A percentile compares a stretch with the other conserved stretches of the same genome.
Evolutionary conservation across 1,140 invertebrate species (phyloP).

Genomic region (Drosophila grimshawi): DNA sequence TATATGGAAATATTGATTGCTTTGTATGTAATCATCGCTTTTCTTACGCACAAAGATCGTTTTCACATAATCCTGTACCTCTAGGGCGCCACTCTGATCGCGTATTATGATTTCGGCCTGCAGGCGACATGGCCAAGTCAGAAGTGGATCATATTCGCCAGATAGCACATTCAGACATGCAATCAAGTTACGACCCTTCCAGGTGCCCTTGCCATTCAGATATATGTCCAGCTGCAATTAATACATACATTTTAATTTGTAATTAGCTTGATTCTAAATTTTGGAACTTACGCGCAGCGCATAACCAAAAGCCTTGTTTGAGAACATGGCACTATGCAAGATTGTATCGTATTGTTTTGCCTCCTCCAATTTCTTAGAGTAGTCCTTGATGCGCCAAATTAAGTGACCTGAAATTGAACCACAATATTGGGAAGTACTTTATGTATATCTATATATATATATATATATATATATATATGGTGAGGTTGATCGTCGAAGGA

Average conservation of each 20-base stretch:
- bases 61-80: slow-evolving; percentile 85
- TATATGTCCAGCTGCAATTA: slow-evolving; percentile 87
- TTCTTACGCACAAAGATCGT: slow-evolving; percentile 84
- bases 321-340: slow-evolving; percentile 88
- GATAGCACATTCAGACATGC: slow-evolving; percentile 88
- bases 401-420: slow-evolving; percentile 85
- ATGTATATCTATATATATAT: too few relatives aligned
- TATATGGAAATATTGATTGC: slow-evolving; percentile 89
- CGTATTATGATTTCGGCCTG: slow-evolving; percentile 87
- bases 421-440: background rate
- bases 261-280: background rate
- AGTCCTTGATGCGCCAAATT: slow-evolving; percentile 89
- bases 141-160: slow-evolving; percentile 89
- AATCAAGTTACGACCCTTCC: slow-evolving; percentile 89
- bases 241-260: background rate
- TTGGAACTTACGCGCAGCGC: slow-evolving; percentile 86
- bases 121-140: slow-evolving; percentile 89
- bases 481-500: too few relatives aligned
- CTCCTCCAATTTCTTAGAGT: slow-evolving; percentile 87
- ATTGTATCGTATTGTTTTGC: slow-evolving; percentile 87
- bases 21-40: slow-evolving; percentile 85
- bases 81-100: slow-evolving; percentile 86
- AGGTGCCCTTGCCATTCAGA: slow-evolving; percentile 89
- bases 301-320: slow-evolving; percentile 89
- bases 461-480: too few relatives aligned